Conservation (phyloP, 2,888 invertebrate species). For the Cordylochernes scorpioides region DNA sequence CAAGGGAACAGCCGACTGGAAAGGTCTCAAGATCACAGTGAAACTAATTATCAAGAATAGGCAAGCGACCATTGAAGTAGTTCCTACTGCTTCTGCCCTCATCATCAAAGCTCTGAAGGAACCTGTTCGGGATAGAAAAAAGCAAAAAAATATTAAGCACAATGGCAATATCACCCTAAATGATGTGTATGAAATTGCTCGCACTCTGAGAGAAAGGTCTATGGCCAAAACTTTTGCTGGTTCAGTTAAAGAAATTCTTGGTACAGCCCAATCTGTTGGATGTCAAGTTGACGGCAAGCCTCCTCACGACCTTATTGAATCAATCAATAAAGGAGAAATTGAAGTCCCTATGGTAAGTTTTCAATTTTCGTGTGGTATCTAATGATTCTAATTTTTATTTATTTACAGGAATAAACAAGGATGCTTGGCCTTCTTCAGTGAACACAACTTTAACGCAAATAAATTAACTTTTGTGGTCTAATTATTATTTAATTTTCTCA, state of each 20-base stretch:
- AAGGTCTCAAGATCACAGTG: slow-evolving; percentile 93
- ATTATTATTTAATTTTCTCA: too few species aligned
- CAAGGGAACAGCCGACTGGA: slow-evolving; percentile 95
- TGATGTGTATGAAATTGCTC: slow-evolving; percentile 68
- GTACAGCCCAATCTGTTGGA: slow-evolving; percentile 41
- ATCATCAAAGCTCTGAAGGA: slow-evolving; percentile 95
- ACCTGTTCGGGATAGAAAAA: slow-evolving; percentile 93
- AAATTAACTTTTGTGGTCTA: too few species aligned
- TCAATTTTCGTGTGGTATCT: too few species aligned
- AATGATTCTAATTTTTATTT: too few species aligned
- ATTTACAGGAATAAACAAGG: too few species aligned
- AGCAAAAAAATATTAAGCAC: slow-evolving; percentile 52
- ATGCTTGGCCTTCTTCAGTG: too few species aligned
- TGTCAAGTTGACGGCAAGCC: slow-evolving; percentile 30
- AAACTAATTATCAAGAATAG: slow-evolving; percentile 89
- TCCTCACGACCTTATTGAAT: slow-evolving; percentile 80
- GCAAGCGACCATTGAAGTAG: slow-evolving; percentile 84
- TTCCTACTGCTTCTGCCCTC: slow-evolving; percentile 88
- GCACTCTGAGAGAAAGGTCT: slow-evolving; percentile 71
- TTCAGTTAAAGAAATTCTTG: slow-evolving; percentile 77
- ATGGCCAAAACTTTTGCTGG: slow-evolving; percentile 79
- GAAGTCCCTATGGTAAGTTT: slow-evolving; percentile 37
- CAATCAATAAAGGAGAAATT: slow-evolving; percentile 55
- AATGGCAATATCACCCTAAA: slow-evolving; percentile 82
- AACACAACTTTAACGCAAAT: too few species aligned